Conservation (phyloP, 2,113 vertebrate species). For the Bubalus kerabau region DNA sequence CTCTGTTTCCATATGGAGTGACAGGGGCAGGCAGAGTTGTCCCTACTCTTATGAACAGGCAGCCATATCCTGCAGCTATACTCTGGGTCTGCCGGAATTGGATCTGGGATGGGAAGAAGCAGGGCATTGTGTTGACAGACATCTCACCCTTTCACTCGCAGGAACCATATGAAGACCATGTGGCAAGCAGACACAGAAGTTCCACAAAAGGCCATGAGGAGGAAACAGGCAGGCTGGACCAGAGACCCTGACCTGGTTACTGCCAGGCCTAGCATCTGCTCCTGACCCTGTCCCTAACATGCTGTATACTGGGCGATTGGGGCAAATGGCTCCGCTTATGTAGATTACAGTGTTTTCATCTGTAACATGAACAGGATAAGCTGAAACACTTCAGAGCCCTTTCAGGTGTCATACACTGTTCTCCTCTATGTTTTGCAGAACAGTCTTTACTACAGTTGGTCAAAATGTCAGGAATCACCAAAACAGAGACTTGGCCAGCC, state of each 20-base stretch:
- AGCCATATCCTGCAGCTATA: not conserved
- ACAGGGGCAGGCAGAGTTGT: not conserved
- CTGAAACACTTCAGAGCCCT: not conserved
- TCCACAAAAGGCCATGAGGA: not conserved
- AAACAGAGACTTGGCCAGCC: not conserved
- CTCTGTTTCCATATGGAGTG: not conserved
- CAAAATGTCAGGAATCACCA: not conserved
- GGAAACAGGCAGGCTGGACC: not conserved
- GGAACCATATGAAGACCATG: not conserved
- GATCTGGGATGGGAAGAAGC: not conserved
- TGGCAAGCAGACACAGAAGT: not conserved
- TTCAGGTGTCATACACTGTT: not conserved
- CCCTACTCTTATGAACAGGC: not conserved
- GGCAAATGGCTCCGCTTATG: not conserved
- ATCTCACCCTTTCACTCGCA: not conserved
- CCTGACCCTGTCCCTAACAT: rapidly evolving
- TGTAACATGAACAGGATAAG: not conserved
- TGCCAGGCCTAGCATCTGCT: not conserved
- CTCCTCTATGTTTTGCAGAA: not conserved
- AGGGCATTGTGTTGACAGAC: not conserved
- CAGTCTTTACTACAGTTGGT: not conserved
- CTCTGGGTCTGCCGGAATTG: not conserved
- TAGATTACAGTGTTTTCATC: not conserved
- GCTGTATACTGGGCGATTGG: not conserved
- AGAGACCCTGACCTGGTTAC: not conserved